Base-by-base conservation (phyloP, 2,888 invertebrate genomes). In the Temnothorax ravouxi region DNA sequence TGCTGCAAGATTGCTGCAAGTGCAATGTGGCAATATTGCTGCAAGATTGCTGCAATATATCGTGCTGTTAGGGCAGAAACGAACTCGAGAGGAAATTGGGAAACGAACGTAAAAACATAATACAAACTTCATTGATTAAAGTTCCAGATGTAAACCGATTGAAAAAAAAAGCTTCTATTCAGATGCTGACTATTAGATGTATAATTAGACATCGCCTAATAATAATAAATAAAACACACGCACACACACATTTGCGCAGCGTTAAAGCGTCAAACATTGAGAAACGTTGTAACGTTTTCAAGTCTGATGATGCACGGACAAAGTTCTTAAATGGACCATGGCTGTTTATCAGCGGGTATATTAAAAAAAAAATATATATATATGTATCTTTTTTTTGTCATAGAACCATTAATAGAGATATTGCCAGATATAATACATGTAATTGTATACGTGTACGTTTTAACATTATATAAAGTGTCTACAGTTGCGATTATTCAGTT, bases 201-300 rank as follows among this genome's bases (percentile, higher is more conserved):
- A 29, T 80, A 71, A 59, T 71, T 80, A 59, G 44, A 11, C 15
- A 47, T 8, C 66, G 52, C 25, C 21, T 77, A 67, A 67, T 64
- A 47, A 29, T 67, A 56, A 34, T 59, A 71, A 79, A 79, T 41
- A 41, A 66, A 66, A 54, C 15, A 56, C 29, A 77, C 69, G 56
- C 54, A 54, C 15, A 56, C 29, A 77, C 69, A 44, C 54, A 72
- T 80, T 38, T 59, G 61, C 72, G 59, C 59, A 72, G 72, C 59
- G 59, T 72, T 80, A 80, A 80, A 72, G 72, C 38, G 59, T 72
- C 47, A 72, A 79, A 47, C 34, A 79, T 56, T 69, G 44, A 69
- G 47, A 79, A 54, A 54, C 44, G 66, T 75, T 21, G 25, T 56
- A 69, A 77, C 54, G 54, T 71, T 71, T 71, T 38, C 79, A 71